phyloP scores from a whole-genome alignment of 2,797 vertebrate species.

The Taenioides sp. region DNA sequence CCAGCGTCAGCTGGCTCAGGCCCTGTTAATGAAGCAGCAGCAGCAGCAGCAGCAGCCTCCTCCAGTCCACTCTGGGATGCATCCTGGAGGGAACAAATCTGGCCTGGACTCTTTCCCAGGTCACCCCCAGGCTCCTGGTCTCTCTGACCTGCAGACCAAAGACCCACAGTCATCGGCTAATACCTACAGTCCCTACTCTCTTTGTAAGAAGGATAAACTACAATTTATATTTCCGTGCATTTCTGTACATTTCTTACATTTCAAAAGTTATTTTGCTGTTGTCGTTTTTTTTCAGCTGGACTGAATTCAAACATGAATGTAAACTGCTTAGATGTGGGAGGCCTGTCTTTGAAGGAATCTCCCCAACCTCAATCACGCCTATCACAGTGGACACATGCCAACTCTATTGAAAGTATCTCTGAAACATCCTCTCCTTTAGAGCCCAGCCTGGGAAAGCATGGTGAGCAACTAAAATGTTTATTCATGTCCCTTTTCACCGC shows the following conservation, averaged over 20 bases:
- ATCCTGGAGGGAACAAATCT: conserved; percentile 88
- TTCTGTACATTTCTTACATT: neutral
- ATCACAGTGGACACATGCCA: conserved; percentile 98
- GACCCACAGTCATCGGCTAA: conserved; percentile 94
- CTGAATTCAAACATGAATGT: conserved; percentile 94
- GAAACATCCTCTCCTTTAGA: conserved; percentile 90
- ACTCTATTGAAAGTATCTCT: conserved; percentile 90
- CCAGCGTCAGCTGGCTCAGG: conserved; percentile 99
- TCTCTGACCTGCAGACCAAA: conserved; percentile 98
- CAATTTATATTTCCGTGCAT: neutral
- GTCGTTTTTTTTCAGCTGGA: conserved; percentile 78
- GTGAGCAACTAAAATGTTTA: conserved; percentile 65
- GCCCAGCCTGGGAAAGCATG: conserved; percentile 90
- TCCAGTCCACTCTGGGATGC: conserved; percentile 80
- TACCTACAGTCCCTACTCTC: conserved; percentile 90
- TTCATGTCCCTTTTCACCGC: neutral
- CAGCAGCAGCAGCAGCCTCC: conserved; percentile 95
- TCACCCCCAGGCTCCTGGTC: conserved; percentile 88
- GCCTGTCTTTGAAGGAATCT: conserved; percentile 91
- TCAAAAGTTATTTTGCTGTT: conserved; percentile 11
- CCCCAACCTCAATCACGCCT: conserved; percentile 95
- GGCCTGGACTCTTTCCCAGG: conserved; percentile 91
- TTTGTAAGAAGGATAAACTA: conserved; percentile 80
- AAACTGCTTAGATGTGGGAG: conserved; percentile 92
- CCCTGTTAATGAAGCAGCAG: conserved; percentile 96